A percentile compares a stretch with the other conserved stretches of the same genome.
phyloP scores from a whole-genome alignment of 2,797 vertebrate genomes.

The Dendrocincla tyrannina region DNA sequence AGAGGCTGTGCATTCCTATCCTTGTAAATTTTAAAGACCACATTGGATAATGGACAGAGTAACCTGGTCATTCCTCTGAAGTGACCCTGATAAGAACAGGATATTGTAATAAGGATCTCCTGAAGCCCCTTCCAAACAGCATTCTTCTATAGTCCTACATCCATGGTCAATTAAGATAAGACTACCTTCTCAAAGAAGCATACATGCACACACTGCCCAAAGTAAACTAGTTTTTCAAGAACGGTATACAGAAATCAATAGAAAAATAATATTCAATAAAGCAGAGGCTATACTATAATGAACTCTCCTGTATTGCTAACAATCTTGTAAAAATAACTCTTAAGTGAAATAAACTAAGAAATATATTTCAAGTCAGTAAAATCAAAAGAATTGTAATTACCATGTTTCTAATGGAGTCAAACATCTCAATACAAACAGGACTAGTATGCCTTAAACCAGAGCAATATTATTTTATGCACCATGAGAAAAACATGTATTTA shows the following conservation, averaged over 20 bases:
- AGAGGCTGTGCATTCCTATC: background rate
- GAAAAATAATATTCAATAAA: background rate
- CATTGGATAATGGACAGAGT: rapidly evolving
- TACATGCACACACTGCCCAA: background rate
- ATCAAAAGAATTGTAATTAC: background rate
- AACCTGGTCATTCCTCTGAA: background rate
- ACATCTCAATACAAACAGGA: background rate
- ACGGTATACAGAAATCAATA: background rate
- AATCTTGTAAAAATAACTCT: background rate
- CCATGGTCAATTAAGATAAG: background rate
- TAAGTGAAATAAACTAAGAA: background rate
- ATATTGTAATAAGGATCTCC: background rate
- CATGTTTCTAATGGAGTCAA: background rate
- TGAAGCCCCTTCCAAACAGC: background rate
- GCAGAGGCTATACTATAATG: background rate
- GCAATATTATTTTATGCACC: background rate
- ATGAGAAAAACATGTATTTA: background rate
- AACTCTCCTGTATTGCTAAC: background rate
- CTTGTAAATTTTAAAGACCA: background rate
- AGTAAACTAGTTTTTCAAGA: background rate
- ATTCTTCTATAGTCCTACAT: background rate
- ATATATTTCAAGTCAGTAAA: background rate
- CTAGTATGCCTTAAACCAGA: background rate
- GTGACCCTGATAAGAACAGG: background rate
- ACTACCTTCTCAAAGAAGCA: background rate